Evolutionary conservation across 2,888 invertebrate genomes (phyloP).

Genomic region (Leptinotarsa peninsularis): DNA sequence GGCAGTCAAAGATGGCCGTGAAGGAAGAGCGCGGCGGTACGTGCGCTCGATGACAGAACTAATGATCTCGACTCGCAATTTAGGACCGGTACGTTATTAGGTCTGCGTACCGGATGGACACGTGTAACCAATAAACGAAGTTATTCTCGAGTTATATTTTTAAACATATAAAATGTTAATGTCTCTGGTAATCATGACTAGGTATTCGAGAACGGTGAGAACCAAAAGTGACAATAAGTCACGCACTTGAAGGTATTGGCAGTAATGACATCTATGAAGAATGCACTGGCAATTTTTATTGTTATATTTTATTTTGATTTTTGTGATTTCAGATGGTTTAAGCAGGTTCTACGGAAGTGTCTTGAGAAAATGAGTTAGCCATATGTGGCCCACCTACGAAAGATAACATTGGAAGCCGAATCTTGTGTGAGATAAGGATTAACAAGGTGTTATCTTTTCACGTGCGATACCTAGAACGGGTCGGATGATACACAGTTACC

Average conservation of each 20-base stretch:
- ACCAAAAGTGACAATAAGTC: no score
- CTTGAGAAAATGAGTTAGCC: no score
- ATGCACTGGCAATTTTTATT: no score
- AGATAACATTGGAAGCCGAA: neutral
- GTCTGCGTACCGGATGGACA: slow-evolving; percentile 38
- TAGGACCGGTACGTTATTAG: slow-evolving; percentile 50
- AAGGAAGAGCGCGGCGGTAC: slow-evolving; percentile 53
- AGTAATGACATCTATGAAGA: no score
- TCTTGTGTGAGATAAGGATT: neutral
- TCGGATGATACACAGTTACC: neutral
- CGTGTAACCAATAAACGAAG: neutral
- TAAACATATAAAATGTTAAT: no score
- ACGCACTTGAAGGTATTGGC: no score
- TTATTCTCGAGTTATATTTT: no score
- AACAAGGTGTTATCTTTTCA: neutral
- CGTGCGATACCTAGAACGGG: neutral
- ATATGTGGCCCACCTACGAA: neutral
- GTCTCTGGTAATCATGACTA: no score
- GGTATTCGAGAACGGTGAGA: no score
- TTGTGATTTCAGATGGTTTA: no score
- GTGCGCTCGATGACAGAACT: slow-evolving; percentile 57
- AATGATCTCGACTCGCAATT: slow-evolving; percentile 55
- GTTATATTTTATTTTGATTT: no score
- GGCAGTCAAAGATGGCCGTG: slow-evolving; percentile 59
- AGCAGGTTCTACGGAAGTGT: no score